Evolutionary conservation across 2,113 vertebrate genomes (phyloP), one percentile per base, ranked within the genome.

Genomic region (Cottus gobio): DNA sequence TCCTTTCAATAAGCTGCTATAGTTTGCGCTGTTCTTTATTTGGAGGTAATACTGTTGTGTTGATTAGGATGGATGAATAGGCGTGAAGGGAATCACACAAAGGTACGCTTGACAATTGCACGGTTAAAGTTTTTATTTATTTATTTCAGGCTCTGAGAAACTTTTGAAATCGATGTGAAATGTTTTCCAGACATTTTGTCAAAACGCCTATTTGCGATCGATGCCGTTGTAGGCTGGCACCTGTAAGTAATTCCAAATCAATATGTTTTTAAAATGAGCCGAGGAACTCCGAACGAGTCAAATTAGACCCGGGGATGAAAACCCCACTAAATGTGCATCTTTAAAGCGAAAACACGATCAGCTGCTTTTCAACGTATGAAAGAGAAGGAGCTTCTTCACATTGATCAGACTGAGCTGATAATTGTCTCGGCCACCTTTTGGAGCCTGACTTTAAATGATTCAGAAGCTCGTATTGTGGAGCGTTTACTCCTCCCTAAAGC

Each of bases 181-280:
- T 84, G 71, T 89, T 87, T 84, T 85, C 64, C 82, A 75, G 62
- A 77, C 77, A 77, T 75, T 71, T 68, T 72, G 54, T 86, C 85
- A 89, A 86, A 87, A 86, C 1, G 42, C 67, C 60, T 58, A 72
- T 77, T 31, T 79, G 72, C 24, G 74, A 83, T 87, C 85, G 67
- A 89, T 87, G 60, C 61, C 8, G 24, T 70, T 82, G 61, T 77
- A 70, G 78, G 66, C 77, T 57, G 28, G 22, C 54, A 79, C 71
- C 83, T 87, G 68, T 80, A 86, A 88, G 77, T 86, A 73, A 85
- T 77, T 85, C 77, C 24, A 64, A 86, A 89, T 90, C 80, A 82
- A 89, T 87, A 26, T 34, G 56, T 50, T 83, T 87, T 82, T 62
- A 76, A 77, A 85, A 64, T 12, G n/a, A 72, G 68, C 12, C 42